Base-by-base conservation (phyloP, 1,140 invertebrate species). In the Drosophila nigrodunni region DNA sequence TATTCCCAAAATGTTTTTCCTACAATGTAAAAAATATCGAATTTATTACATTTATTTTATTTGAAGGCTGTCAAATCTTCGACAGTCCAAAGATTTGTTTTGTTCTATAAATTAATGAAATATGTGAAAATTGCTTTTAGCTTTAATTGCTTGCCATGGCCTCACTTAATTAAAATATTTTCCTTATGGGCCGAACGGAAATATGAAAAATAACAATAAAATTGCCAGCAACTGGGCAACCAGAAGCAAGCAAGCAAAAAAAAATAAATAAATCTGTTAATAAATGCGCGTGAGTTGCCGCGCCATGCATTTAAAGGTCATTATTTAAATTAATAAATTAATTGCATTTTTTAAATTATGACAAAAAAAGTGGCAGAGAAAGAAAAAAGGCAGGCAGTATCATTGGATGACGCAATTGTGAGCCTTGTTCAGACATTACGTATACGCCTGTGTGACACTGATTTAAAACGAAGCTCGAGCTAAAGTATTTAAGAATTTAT, bases 281-380 rank as follows among this genome's bases (percentile, higher is more conserved):
- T 71, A 72, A 76, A 67, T 76, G 49, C 41, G 55, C 18, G 13
- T 25, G 60, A 18, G 55, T 37, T 49, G 15, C 13, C 43, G 10
- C 7, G 25, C 44, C 8, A 4, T 44, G 44, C 54, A 44, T 65
- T 75, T 61, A 68, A 59, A 35, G 61, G 21, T 37, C 72, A 76
- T 86, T 82, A 87, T 66, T 74, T 73, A 68, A 77, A 77, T 87
- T 74, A 88, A 80, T 87, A 88, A 73, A 82, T 77, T 77, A 80
- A 88, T 88, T 77, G 71, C 46, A 54, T 54, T 59, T 71, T 30
- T 77, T 74, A 55, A 70, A 76, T 82, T 49, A 77, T 77, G 65
- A 44, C 55, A 58, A 54, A 66, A 62, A 15, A 15, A 41, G 15
- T 21, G 18, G 18, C 18, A 21, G 18, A 2, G 18, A 21, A 21